These are phyloP conservation scores for Elgaria multicarinata DNA, from an alignment of 2,113 vertebrate species.

Conservation along the genomic window DNA sequence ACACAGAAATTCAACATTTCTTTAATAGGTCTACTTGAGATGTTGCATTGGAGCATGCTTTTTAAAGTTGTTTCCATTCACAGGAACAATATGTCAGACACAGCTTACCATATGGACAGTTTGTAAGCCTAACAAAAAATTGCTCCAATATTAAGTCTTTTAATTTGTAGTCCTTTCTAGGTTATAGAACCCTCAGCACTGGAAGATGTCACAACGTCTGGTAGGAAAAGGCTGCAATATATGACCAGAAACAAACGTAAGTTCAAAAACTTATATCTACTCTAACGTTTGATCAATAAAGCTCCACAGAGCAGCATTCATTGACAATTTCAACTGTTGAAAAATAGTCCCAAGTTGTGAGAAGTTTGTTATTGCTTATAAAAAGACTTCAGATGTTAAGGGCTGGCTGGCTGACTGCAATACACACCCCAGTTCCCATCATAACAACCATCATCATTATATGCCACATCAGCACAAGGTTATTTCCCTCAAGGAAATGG, in stretches of 20 bases:
- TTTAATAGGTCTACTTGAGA: not conserved
- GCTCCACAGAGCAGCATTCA: not conserved
- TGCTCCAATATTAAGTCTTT: not conserved
- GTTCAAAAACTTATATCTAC: not conserved
- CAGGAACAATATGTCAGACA: not conserved
- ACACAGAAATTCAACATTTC: not conserved
- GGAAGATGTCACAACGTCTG: not conserved
- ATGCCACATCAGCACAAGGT: not conserved
- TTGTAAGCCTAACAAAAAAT: not conserved
- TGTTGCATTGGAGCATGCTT: not conserved
- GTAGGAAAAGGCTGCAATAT: not conserved
- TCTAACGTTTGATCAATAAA: not conserved
- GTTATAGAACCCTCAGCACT: not conserved
- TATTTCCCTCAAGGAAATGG: not conserved
- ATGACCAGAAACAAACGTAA: not conserved
- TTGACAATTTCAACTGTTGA: not conserved
- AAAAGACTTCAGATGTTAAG: not conserved
- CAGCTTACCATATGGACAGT: conserved; percentile 4
- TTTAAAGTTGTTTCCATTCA: not conserved
- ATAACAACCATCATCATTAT: not conserved
- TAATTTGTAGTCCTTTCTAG: not conserved
- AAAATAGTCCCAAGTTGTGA: not conserved
- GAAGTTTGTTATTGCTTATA: not conserved
- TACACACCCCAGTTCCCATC: not conserved
- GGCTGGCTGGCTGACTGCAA: not conserved